phyloP scores from a whole-genome alignment of 2,797 vertebrate genomes.

The Pseudopleuronectes americanus region DNA sequence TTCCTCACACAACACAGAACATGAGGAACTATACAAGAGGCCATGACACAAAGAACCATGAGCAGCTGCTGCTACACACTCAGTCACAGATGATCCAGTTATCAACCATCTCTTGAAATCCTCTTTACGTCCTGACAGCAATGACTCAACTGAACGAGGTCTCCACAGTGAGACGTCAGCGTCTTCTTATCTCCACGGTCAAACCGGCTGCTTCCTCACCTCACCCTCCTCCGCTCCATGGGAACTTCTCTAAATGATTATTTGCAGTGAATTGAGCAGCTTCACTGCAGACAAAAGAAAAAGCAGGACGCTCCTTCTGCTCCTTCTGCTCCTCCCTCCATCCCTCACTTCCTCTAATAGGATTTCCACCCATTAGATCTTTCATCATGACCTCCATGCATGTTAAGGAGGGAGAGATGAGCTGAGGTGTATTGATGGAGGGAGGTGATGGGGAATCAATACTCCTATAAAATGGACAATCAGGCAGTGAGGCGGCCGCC shows the following conservation, averaged over 20 bases:
- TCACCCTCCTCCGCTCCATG: no score
- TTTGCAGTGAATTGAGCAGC: constrained; percentile 27
- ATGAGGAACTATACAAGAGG: no score
- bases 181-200: no score
- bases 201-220: no score
- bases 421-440: constrained; percentile 61
- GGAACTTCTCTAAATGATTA: constrained; percentile 3
- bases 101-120: no score
- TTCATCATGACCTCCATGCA: constrained; percentile 71
- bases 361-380: constrained; percentile 63
- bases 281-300: constrained; percentile 31
- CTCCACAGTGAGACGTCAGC: no score
- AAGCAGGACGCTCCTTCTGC: constrained; percentile 2
- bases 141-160: no score
- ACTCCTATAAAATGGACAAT: constrained; percentile 76
- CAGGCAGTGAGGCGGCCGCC: constrained; percentile 40
- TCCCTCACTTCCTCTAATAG: constrained; percentile 45
- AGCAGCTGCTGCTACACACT: no score
- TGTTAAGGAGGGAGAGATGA: constrained; percentile 63
- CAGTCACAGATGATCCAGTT: no score
- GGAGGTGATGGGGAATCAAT: constrained; percentile 75
- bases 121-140: no score
- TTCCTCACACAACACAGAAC: no score
- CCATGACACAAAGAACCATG: no score
- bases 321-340: neutral